Percentiles rank a stretch among this genome's conserved stretches.
Conservation (phyloP, 2,113 vertebrate species). For the Buteo buteo region DNA sequence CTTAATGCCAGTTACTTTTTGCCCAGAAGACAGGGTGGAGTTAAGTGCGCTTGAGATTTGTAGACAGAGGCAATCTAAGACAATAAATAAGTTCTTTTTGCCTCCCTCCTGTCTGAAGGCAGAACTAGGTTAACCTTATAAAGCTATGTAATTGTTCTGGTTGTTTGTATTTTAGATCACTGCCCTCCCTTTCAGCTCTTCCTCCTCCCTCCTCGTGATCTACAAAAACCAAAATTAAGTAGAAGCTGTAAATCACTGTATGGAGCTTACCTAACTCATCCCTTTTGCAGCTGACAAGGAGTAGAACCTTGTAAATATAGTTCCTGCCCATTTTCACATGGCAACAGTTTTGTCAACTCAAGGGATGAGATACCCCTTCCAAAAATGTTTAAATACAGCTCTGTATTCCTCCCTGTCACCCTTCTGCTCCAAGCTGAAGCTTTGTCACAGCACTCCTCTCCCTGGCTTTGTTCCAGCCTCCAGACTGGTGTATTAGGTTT, state of each 20-base stretch:
- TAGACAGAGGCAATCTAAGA: constrained; percentile 27
- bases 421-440: not conserved
- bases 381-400: not conserved
- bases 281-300: not conserved
- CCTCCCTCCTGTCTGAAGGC: constrained; percentile 26
- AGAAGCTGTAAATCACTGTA: not conserved
- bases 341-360: not conserved
- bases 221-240: not conserved
- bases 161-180: constrained; percentile 2
- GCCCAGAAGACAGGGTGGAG: constrained; percentile 39
- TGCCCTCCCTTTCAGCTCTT: not conserved
- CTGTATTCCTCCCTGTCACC: not conserved
- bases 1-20: not conserved
- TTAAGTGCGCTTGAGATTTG: not conserved
- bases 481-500: not conserved
- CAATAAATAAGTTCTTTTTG: constrained; percentile 26
- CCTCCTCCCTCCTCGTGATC: not conserved
- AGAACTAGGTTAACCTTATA: constrained; percentile 37
- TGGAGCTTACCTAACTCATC: not conserved
- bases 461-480: not conserved
- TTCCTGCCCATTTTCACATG: not conserved
- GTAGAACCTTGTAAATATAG: not conserved
- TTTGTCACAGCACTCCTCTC: not conserved
- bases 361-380: not conserved
- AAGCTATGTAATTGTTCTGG: constrained; percentile 4